phyloP scores from a whole-genome alignment of 2,888 invertebrate species.

The Halictus quadricinctus region DNA sequence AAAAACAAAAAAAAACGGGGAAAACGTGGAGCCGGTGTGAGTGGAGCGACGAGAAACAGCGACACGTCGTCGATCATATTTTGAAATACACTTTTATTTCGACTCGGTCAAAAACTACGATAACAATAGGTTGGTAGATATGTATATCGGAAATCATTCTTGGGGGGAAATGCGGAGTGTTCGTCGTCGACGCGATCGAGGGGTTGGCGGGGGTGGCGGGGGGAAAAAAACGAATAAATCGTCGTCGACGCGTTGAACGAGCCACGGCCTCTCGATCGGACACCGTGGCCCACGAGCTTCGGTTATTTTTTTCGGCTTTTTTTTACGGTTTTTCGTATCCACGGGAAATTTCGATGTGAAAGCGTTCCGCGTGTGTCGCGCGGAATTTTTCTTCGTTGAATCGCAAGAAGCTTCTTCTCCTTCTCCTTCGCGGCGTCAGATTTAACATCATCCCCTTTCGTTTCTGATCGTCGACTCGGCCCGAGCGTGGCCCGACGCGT shows the following conservation, averaged over 20 bases:
- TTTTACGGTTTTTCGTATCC: constrained; percentile 29
- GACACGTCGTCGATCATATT: constrained; percentile 63
- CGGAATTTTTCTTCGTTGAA: constrained; percentile 43
- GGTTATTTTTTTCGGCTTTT: constrained; percentile 4
- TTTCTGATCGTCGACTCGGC: constrained; percentile 44
- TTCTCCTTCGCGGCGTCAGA: constrained; percentile 28
- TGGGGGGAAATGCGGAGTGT: constrained; percentile 51
- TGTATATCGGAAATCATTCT: constrained; percentile 79
- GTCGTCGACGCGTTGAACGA: constrained; percentile 45
- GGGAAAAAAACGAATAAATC: constrained; percentile 57
- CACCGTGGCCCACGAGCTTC: constrained; percentile 16
- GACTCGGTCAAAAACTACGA: constrained; percentile 82
- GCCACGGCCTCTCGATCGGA: constrained; percentile 26
- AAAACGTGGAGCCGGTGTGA: constrained; percentile 12
- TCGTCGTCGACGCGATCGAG: constrained; percentile 52
- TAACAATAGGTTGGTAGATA: constrained; percentile 81
- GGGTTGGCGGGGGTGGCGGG: background rate
- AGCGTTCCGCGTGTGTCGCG: constrained; percentile 41
- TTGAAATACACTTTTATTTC: constrained; percentile 81
- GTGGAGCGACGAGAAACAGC: constrained; percentile 33
- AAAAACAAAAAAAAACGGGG: background rate
- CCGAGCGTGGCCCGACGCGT: constrained; percentile 48
- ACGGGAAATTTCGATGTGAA: constrained; percentile 66
- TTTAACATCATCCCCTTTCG: constrained; percentile 43
- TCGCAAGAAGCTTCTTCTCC: constrained; percentile 34